phyloP scores from a whole-genome alignment of 2,888 invertebrate species.

The Clostera curtula region DNA sequence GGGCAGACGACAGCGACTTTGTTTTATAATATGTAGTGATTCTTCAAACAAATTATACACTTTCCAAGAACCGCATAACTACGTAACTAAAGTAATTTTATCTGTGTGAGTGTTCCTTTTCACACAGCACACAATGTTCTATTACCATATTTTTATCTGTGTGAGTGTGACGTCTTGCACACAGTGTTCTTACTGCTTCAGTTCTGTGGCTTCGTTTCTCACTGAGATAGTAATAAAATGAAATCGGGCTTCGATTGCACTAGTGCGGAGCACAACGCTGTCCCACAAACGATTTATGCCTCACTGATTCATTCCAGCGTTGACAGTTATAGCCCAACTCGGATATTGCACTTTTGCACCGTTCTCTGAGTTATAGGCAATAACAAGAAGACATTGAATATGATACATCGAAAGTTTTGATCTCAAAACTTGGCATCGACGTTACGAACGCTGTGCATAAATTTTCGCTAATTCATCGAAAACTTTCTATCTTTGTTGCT shows the following conservation, averaged over 20 bases:
- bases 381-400: conserved; percentile 44
- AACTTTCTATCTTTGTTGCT: conserved; percentile 36
- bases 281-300: conserved; percentile 56
- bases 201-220: conserved; percentile 20
- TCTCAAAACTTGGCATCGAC: conserved; percentile 9
- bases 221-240: conserved; percentile 51
- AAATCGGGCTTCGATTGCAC: conserved; percentile 50
- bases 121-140: too few species aligned
- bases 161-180: too few species aligned
- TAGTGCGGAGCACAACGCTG: conserved; percentile 42
- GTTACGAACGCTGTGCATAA: conserved; percentile 6
- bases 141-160: too few species aligned
- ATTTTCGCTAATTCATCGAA: conserved; percentile 33
- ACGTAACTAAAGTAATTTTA: too few species aligned
- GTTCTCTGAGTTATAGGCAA: conserved; percentile 55
- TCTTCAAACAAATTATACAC: too few species aligned
- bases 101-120: too few species aligned
- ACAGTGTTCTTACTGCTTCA: too few species aligned
- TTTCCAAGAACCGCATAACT: too few species aligned
- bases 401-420: conserved; percentile 13
- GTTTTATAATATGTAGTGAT: too few species aligned
- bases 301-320: conserved; percentile 64
- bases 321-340: conserved; percentile 64
- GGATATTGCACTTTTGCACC: conserved; percentile 67
- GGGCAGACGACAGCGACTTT: too few species aligned